phyloP scores from a whole-genome alignment of 2,797 vertebrate species.

The Pangasius krempfi region DNA sequence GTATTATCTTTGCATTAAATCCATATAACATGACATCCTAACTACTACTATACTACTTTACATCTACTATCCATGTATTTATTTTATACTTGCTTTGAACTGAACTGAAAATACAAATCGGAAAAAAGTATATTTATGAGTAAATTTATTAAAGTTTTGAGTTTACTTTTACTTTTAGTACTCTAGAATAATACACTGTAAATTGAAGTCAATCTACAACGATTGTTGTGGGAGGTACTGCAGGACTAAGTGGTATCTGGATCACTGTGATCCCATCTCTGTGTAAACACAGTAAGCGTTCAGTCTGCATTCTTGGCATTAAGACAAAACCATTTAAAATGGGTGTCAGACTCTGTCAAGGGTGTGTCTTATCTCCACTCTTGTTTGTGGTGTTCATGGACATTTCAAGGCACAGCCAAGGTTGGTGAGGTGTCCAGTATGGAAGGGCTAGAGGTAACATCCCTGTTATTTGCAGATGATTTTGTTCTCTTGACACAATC shows the following conservation, averaged over 20 bases:
- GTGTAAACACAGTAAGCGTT: background rate
- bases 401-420: constrained; percentile 19
- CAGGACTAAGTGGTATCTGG: background rate
- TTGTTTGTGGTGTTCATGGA: constrained; percentile 6
- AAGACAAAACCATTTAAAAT: background rate
- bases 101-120: background rate
- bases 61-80: background rate
- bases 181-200: background rate
- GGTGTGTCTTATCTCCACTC: constrained; percentile 12
- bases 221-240: background rate
- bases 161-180: background rate
- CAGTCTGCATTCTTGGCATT: background rate
- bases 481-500: constrained; percentile 3
- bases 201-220: background rate
- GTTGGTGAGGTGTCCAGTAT: background rate
- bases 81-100: background rate
- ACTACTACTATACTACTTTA: background rate
- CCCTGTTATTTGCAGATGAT: constrained; percentile 10
- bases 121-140: background rate
- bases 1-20: background rate
- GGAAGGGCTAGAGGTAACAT: background rate
- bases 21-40: background rate
- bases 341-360: constrained; percentile 12
- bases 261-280: background rate
- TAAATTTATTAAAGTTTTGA: background rate